Conservation (phyloP, 2,113 vertebrate genomes). For the Melanostigma gelatinosum region DNA sequence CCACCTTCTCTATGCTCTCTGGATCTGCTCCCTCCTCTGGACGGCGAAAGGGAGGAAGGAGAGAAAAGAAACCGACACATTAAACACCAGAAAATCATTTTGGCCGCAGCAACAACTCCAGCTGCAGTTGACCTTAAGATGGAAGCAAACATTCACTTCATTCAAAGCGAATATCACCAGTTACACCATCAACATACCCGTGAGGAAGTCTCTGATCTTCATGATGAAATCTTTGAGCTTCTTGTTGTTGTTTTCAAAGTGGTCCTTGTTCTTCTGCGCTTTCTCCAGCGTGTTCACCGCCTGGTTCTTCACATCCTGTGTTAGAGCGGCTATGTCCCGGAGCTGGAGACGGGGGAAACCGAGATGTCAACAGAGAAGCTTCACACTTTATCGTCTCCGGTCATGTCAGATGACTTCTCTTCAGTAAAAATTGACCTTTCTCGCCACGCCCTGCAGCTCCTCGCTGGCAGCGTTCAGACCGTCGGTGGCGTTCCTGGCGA, state of each 20-base stretch:
- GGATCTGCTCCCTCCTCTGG: slow-evolving; percentile 90
- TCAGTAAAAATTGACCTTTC: slow-evolving; percentile 73
- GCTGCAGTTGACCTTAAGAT: background rate
- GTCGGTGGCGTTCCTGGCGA: slow-evolving; percentile 63
- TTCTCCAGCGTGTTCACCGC: slow-evolving; percentile 78
- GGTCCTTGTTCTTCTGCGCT: slow-evolving; percentile 79
- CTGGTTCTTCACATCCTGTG: slow-evolving; percentile 79
- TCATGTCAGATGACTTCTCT: background rate
- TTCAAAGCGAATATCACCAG: background rate
- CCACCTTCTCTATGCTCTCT: slow-evolving; percentile 88
- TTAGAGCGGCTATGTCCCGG: slow-evolving; percentile 83
- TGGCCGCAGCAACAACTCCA: background rate
- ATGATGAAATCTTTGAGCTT: slow-evolving; percentile 86
- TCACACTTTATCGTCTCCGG: background rate
- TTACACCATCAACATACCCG: slow-evolving; percentile 69
- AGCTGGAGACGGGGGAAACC: slow-evolving; percentile 70
- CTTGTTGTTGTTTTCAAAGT: slow-evolving; percentile 81
- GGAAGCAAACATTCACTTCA: background rate
- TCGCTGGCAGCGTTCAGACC: slow-evolving; percentile 75
- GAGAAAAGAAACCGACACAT: background rate
- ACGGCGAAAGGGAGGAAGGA: background rate
- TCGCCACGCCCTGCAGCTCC: slow-evolving; percentile 77
- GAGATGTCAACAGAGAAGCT: background rate
- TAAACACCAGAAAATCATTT: background rate
- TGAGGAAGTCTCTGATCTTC: slow-evolving; percentile 88